Base-by-base conservation (phyloP, 1,140 invertebrate species). In the Drosophila ohnishii region DNA sequence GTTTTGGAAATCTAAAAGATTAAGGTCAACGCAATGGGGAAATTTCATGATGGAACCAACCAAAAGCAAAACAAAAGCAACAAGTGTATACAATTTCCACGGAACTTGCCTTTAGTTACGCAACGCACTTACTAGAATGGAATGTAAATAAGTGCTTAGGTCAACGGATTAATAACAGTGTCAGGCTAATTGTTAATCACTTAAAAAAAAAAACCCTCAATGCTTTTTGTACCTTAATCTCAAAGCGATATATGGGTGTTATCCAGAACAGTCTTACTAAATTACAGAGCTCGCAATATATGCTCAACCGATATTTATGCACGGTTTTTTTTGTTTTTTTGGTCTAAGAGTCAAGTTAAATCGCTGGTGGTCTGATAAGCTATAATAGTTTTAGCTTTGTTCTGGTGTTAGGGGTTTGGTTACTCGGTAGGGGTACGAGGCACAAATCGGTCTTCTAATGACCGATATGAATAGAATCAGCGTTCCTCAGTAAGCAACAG, bases 111-210 rank as follows among this genome's bases (percentile, higher is more conserved):
- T 35, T 48, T 40, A 34, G 30, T 66, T 35, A 67, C 45, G 35
- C 9, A 67, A 65, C 19, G 19, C 65, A 51, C 65, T 42, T 66
- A 37, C 47, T 53, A 44, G 39, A 44, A 51, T 65, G 65, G 60
- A 44, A 65, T 69, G 40, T 22, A 25, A 34, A 34, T 45, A 44
- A 22, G 47, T 61, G 47, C 28, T 66, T 10, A 7, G 45, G 61
- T 69, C 65, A 37, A 6, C 10, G 61, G 62, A 69, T 69, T 69
- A 69, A 69, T 66, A 40, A 40, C 47, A 69, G 42, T n/a, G 37
- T 19, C 19, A 25, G 42, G 19, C 30, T 35, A 66, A 66, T 69
- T 53, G 62, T 67, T 50, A 66, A 45, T 69, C 4, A 55, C 51
- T 55, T 25, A 6, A 34, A 66, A 40, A 40, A 28, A 28, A 22